Evolutionary conservation across 2,113 vertebrate genomes (phyloP).

Genomic region (Campylomormyrus tamandua): DNA sequence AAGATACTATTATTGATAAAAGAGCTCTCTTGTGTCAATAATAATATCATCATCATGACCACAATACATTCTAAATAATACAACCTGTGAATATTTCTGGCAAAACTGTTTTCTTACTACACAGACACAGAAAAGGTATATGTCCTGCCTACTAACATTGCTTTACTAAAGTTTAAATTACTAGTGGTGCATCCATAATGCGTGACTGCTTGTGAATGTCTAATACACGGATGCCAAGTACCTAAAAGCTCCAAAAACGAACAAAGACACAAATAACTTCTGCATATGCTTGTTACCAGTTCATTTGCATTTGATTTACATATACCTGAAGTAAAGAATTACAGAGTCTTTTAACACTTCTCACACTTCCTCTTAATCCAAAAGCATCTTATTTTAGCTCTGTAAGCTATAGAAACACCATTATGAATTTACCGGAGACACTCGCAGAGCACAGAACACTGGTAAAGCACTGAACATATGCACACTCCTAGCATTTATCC

Average conservation of each 20-base stretch:
- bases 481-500: not conserved
- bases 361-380: not conserved
- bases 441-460: not conserved
- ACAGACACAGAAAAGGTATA: not conserved
- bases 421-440: not conserved
- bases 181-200: not conserved
- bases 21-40: not conserved
- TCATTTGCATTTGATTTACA: constrained; percentile 8
- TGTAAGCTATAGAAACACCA: not conserved
- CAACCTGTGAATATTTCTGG: not conserved
- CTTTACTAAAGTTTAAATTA: not conserved
- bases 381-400: not conserved
- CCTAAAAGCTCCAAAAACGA: not conserved
- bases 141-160: not conserved
- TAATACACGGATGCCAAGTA: not conserved
- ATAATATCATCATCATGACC: not conserved
- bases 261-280: not conserved
- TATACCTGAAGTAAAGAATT: not conserved
- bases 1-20: not conserved
- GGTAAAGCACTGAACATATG: not conserved
- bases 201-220: not conserved
- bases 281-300: not conserved
- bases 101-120: not conserved
- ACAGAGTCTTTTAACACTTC: not conserved
- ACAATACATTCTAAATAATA: not conserved